phyloP scores from a whole-genome alignment of 2,888 invertebrate genomes.

The Rhagium mordax region DNA sequence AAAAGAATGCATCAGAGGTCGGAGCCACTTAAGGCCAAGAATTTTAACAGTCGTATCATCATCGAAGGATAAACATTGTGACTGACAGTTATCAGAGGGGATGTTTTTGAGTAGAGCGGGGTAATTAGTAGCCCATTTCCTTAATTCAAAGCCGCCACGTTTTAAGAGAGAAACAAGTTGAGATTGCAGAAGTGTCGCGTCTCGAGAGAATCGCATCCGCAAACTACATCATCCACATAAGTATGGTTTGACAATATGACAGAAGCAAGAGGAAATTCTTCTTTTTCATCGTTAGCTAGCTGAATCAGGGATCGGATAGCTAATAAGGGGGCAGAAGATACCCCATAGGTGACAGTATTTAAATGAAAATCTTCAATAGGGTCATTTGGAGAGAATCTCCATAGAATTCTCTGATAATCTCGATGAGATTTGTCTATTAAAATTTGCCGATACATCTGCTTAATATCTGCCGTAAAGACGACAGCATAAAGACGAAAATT shows the following conservation, averaged over 20 bases:
- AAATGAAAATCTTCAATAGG: background rate
- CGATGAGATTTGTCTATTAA: no score
- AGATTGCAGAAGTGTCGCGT: background rate
- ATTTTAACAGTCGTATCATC: background rate
- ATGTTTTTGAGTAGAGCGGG: no score
- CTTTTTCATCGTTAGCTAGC: background rate
- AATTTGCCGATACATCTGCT: background rate
- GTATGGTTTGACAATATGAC: background rate
- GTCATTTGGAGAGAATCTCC: background rate
- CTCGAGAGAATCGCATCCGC: background rate
- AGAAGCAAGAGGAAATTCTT: background rate
- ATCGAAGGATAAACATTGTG: background rate
- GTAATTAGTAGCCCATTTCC: no score
- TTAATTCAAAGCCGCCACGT: background rate
- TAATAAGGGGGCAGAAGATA: background rate
- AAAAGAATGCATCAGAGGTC: background rate
- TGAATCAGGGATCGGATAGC: background rate
- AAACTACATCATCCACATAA: background rate
- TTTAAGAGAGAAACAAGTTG: background rate
- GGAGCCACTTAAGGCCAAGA: slow-evolving; percentile 18
- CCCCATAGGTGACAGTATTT: background rate
- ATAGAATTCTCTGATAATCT: background rate
- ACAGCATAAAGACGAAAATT: background rate
- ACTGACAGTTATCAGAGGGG: no score
- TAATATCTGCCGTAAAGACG: background rate